phyloP scores from a whole-genome alignment of 2,797 vertebrate species.

The Scleropages formosus region DNA sequence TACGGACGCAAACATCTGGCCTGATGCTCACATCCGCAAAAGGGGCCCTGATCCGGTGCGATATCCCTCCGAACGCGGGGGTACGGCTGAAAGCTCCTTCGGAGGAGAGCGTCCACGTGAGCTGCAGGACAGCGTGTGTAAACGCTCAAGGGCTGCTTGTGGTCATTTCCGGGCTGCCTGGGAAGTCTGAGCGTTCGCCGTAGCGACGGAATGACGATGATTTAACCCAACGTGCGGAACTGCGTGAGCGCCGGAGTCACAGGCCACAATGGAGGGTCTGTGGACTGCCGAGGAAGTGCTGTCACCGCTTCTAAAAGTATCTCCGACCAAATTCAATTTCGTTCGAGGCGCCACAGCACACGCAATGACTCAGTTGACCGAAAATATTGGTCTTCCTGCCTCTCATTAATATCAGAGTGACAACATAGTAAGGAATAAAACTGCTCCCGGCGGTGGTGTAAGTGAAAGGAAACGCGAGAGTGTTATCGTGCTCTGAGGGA shows the following conservation, averaged over 20 bases:
- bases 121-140: too few species aligned
- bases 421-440: constrained; percentile 8
- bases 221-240: not conserved
- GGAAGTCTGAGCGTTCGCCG: not conserved
- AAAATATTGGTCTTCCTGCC: not conserved
- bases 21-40: too few species aligned
- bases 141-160: too few species aligned
- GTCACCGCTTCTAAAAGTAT: constrained; percentile 64
- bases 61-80: too few species aligned
- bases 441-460: not conserved
- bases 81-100: too few species aligned
- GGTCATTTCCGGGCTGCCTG: too few species aligned
- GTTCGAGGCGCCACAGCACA: constrained; percentile 60
- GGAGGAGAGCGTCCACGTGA: too few species aligned
- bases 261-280: constrained; percentile 70
- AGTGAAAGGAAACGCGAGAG: too few species aligned
- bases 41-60: too few species aligned
- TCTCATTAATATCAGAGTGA: constrained; percentile 4
- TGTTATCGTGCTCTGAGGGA: too few species aligned
- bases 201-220: not conserved
- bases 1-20: too few species aligned
- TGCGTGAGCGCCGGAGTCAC: constrained; percentile 25
- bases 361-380: constrained; percentile 61
- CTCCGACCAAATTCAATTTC: constrained; percentile 69
- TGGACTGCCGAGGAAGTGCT: constrained; percentile 67